phyloP scores from a whole-genome alignment of 2,113 vertebrate species.

The Albula goreensis region DNA sequence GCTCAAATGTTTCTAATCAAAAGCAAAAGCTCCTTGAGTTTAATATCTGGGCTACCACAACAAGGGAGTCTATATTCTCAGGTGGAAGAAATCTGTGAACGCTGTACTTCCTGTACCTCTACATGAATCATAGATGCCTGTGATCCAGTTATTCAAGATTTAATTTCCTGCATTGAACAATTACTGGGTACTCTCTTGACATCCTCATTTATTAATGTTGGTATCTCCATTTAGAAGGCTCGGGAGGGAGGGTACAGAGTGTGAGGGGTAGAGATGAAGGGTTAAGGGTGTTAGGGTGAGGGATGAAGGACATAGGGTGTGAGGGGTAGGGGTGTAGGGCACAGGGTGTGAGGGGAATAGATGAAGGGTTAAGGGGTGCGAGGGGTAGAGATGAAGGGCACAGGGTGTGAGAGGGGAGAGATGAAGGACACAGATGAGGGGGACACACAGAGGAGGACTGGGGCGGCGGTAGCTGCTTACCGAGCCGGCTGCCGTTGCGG shows the following conservation, averaged over 20 bases:
- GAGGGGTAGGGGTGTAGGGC: not conserved
- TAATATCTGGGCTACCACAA: not conserved
- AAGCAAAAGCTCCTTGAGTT: not conserved
- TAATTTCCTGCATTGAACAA: not conserved
- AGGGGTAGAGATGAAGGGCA: not conserved
- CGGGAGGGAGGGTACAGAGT: not conserved
- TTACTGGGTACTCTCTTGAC: not conserved
- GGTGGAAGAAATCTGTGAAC: not conserved
- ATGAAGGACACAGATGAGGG: not conserved
- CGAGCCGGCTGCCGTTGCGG: slow-evolving; percentile 90
- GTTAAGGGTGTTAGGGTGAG: not conserved
- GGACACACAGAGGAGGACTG: no score
- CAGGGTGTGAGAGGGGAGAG: not conserved
- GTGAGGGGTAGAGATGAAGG: not conserved
- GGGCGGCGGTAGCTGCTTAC: slow-evolving; percentile 63
- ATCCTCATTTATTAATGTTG: not conserved
- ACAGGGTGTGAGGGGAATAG: not conserved
- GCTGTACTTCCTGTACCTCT: not conserved
- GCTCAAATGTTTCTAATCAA: not conserved
- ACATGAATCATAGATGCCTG: not conserved
- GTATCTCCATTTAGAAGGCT: not conserved
- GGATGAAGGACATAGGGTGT: no score
- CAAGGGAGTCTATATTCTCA: not conserved
- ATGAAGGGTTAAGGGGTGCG: not conserved
- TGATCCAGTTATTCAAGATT: not conserved